Conservation (phyloP, 1,140 invertebrate genomes). For the Euwallacea similis region DNA sequence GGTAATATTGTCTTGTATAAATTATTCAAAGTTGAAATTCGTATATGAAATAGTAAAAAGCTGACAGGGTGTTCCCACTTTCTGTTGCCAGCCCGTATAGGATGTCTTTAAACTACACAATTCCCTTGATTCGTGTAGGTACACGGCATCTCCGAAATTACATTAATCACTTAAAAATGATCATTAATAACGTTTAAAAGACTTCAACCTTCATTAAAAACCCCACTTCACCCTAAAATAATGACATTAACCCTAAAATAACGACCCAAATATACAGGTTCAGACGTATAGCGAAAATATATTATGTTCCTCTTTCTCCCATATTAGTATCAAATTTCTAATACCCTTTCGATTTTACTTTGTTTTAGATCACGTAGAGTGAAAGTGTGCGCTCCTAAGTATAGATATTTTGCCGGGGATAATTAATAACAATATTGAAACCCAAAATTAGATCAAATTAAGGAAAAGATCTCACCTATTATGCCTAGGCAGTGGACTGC, state of each 20-base stretch:
- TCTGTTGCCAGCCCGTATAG: no score
- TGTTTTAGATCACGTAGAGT: constrained; percentile 14
- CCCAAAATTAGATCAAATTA: no score
- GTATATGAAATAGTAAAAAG: no score
- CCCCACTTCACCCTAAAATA: constrained; percentile 30
- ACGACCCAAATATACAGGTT: constrained; percentile 33
- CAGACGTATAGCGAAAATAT: constrained; percentile 28
- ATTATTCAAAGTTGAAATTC: no score
- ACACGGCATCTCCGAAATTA: neutral
- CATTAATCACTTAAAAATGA: constrained; percentile 32
- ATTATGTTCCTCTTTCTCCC: constrained; percentile 23
- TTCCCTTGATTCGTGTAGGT: neutral
- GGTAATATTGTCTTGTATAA: no score
- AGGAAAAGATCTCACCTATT: no score
- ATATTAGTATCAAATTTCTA: constrained; percentile 36
- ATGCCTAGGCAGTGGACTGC: no score
- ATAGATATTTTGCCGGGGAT: no score
- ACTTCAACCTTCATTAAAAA: constrained; percentile 34
- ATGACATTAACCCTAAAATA: constrained; percentile 35
- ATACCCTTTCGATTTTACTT: constrained; percentile 34
- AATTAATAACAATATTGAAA: no score
- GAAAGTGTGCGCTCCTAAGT: no score
- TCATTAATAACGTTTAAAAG: constrained; percentile 33
- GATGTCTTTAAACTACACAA: no score
- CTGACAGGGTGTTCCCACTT: no score